A percentile compares a stretch with the other conserved stretches of the same genome.
These are phyloP conservation scores for Cottoperca gobio DNA, from an alignment of 2,797 vertebrate species.

Conservation along the genomic window DNA sequence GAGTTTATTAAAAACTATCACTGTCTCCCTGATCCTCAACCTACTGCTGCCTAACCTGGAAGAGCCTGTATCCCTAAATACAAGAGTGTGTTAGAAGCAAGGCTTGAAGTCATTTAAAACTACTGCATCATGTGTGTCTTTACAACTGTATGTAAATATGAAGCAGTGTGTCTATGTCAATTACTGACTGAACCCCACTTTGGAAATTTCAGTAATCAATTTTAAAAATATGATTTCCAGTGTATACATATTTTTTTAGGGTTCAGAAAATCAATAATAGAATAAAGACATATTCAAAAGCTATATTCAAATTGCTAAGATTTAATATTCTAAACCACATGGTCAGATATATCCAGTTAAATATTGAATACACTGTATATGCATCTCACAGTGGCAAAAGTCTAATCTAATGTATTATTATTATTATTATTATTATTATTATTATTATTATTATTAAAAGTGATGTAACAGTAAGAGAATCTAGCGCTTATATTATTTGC, in stretches of 20 bases:
- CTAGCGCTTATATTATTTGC: slow-evolving; percentile 1
- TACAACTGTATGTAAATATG: neutral
- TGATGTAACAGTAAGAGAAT: neutral
- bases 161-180: neutral
- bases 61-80: neutral
- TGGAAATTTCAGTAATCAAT: neutral
- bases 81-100: neutral
- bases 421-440: no score
- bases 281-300: neutral
- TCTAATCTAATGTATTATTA: no score
- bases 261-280: neutral
- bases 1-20: neutral
- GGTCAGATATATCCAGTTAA: neutral
- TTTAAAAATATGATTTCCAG: neutral
- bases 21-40: neutral
- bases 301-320: neutral
- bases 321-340: neutral
- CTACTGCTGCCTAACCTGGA: neutral
- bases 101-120: neutral
- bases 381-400: neutral
- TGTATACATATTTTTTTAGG: neutral
- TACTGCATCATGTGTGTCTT: neutral
- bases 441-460: no score
- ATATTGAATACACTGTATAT: neutral
- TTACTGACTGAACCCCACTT: neutral